Base-by-base conservation (phyloP, 2,113 vertebrate genomes). In the Motacilla tschutschensis region DNA sequence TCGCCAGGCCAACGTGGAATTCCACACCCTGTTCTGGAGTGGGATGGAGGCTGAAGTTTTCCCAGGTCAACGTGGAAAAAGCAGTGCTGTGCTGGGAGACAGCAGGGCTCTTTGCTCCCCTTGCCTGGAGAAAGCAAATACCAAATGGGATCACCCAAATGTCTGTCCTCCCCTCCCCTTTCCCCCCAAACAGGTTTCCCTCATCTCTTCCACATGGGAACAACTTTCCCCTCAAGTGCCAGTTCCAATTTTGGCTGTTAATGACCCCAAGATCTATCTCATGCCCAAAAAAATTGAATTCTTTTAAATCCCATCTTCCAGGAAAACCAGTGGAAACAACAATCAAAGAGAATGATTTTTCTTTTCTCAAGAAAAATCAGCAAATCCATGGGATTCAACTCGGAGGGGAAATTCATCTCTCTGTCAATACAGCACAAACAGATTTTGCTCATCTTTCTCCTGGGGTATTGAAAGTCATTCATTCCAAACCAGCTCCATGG, bases 21-120 rank as follows among this genome's bases (percentile, higher is more conserved):
- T 6, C 10, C 57, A 43, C 2, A 8, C 7, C 2, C 9, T 2
- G 2, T 0, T 16, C 2, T 18, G 31, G 12, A 41, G 64, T 1
- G 14, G n/a, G 41, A 40, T 11, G 31, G 28, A 43, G 62, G 17
- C 29, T 24, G 17, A 8, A 22, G 2, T 19, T 40, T 20, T 2
- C 43, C 8, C n/a, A 17, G 33, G 29, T 28, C 33, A 10, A 5
- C 1, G 1, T 14, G 72, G 10, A 29, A 73, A 44, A 60, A 1
- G 14, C 40, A 18, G 54, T 6, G 12, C 20, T 43, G 44, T 29
- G 73, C 75, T 21, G 38, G 33, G 13, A 12, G 70, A 18, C 25
- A 35, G 57, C 38, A 48, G 40, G 14, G 67, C 14, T 58, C 47
- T 28, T 5, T 9, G 6, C 48, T 47, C 9, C 25, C n/a, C 48